These are phyloP conservation scores for Tachina fera DNA, from an alignment of 2,888 invertebrate species.

Conservation along the genomic window DNA sequence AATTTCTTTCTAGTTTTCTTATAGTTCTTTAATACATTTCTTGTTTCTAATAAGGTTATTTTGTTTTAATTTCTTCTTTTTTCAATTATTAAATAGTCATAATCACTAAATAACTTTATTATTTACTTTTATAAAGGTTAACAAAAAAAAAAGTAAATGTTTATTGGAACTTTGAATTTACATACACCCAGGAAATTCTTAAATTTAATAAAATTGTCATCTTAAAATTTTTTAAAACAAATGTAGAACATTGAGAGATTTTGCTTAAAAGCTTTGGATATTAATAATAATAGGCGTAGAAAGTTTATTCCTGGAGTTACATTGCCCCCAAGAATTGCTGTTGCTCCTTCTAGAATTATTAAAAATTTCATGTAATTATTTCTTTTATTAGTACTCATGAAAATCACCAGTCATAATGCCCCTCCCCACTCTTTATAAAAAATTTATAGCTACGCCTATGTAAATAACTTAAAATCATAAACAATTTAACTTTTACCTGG, in stretches of 20 bases:
- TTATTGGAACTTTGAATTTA: slow-evolving; percentile 24
- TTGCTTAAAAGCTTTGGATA: too few relatives aligned
- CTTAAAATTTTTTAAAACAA: background rate
- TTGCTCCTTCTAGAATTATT: too few relatives aligned
- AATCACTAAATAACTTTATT: slow-evolving; percentile 37
- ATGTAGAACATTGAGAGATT: background rate
- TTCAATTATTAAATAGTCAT: slow-evolving; percentile 24
- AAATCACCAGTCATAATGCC: too few relatives aligned
- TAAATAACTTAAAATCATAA: too few relatives aligned
- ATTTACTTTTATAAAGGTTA: slow-evolving; percentile 28
- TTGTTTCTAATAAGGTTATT: slow-evolving; percentile 15
- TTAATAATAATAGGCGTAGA: too few relatives aligned
- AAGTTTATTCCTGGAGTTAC: too few relatives aligned
- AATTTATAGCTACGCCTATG: too few relatives aligned
- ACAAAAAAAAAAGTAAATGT: background rate
- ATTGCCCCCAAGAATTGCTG: too few relatives aligned
- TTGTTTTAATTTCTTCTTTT: slow-evolving; percentile 10
- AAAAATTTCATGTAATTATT: too few relatives aligned
- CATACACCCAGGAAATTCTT: slow-evolving; percentile 54
- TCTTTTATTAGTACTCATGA: too few relatives aligned
- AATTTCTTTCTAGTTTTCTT: slow-evolving; percentile 25
- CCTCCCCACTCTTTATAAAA: too few relatives aligned
- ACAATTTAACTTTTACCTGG: too few relatives aligned
- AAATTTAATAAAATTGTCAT: background rate
- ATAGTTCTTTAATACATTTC: background rate